Evolutionary conservation across 2,888 invertebrate genomes (phyloP).

Genomic region (Alloscopus bannaensis): DNA sequence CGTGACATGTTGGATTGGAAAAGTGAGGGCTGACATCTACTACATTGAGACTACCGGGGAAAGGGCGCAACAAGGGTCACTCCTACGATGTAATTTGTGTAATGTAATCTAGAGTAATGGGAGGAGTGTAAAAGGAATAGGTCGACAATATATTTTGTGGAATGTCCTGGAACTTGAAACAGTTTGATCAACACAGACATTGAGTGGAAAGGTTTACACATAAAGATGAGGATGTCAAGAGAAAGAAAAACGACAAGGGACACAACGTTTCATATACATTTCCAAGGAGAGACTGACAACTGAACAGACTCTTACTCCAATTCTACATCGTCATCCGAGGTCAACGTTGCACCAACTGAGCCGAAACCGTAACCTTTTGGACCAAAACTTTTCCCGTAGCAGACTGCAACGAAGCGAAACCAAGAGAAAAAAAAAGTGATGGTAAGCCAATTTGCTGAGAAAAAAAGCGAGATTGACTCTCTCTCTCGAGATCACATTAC

Average conservation of each 20-base stretch:
- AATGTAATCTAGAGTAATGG: neutral
- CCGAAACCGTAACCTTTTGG: slow-evolving; percentile 98
- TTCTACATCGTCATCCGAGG: slow-evolving; percentile 66
- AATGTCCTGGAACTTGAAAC: neutral
- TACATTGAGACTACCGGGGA: too few relatives aligned
- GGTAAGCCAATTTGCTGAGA: slow-evolving; percentile 59
- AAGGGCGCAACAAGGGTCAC: too few relatives aligned
- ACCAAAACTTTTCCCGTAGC: slow-evolving; percentile 98
- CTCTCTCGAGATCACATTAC: too few relatives aligned
- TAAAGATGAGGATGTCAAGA: neutral
- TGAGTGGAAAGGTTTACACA: neutral
- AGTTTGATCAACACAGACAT: neutral
- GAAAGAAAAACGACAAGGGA: slow-evolving; percentile 33
- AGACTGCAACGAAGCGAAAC: slow-evolving; percentile 80
- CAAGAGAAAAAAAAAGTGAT: too few relatives aligned
- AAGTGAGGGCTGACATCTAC: too few relatives aligned
- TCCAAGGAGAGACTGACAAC: too few relatives aligned
- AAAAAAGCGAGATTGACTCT: slow-evolving; percentile 26
- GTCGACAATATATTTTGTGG: too few relatives aligned
- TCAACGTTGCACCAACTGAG: slow-evolving; percentile 92
- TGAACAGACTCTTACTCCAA: slow-evolving; percentile 50
- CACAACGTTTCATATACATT: too few relatives aligned
- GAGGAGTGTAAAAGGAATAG: neutral
- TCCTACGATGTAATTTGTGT: neutral
- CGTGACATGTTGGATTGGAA: too few relatives aligned